These are phyloP conservation scores for Haemorhous mexicanus DNA, from an alignment of 2,113 vertebrate species.

Conservation along the genomic window DNA sequence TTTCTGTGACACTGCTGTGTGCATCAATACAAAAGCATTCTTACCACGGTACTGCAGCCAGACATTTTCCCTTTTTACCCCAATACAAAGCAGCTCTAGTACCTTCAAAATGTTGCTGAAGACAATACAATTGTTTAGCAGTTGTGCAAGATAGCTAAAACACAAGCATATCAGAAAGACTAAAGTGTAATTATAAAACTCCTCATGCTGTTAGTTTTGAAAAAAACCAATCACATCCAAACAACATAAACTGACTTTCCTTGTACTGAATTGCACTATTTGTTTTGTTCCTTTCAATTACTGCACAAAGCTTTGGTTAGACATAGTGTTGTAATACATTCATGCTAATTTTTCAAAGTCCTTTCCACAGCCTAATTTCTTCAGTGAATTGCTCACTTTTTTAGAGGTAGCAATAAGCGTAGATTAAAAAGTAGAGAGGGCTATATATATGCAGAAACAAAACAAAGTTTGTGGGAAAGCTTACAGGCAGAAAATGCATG, in stretches of 20 bases:
- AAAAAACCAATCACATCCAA: background rate
- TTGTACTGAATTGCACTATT: background rate
- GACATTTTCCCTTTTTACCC: background rate
- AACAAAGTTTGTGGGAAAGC: background rate
- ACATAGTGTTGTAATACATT: background rate
- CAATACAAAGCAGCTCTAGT: background rate
- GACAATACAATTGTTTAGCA: background rate
- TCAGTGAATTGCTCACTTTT: background rate
- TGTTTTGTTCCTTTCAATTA: conserved; percentile 13
- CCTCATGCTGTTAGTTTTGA: background rate
- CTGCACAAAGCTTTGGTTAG: background rate
- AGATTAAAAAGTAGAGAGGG: background rate
- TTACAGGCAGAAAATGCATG: background rate
- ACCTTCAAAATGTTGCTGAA: background rate
- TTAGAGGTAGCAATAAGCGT: background rate
- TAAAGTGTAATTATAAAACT: background rate
- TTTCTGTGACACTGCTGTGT: background rate
- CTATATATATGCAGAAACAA: background rate
- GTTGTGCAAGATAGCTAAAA: background rate
- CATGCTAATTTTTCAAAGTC: background rate
- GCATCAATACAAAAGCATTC: background rate
- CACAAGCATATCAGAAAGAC: background rate
- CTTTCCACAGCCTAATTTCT: background rate
- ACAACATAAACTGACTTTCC: background rate
- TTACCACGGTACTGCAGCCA: background rate